These are phyloP conservation scores for Dipodomys stephensi DNA, from an alignment of 2,113 vertebrate species.

Conservation along the genomic window DNA sequence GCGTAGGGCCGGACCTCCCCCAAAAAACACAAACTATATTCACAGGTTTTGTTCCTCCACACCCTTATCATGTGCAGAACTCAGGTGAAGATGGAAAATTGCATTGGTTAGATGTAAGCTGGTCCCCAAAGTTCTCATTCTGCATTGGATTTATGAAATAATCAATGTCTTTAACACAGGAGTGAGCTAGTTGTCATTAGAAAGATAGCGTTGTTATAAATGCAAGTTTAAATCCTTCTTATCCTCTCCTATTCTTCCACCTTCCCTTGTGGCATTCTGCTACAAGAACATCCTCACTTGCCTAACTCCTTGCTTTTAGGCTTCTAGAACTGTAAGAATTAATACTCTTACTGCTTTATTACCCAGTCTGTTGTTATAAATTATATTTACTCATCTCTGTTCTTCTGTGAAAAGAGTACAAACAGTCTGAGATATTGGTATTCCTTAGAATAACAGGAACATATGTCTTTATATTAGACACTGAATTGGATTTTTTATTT, in stretches of 20 bases:
- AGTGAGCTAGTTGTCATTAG: not conserved
- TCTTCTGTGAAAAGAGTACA: not conserved
- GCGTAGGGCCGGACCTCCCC: not conserved
- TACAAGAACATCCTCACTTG: not conserved
- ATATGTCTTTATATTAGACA: conserved; percentile 12
- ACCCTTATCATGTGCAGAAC: not conserved
- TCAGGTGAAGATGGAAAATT: not conserved
- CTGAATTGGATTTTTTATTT: conserved; percentile 23
- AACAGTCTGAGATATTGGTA: not conserved
- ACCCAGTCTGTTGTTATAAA: no score
- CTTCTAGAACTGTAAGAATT: not conserved
- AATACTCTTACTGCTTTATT: not conserved
- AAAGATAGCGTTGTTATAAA: not conserved
- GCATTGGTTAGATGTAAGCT: not conserved
- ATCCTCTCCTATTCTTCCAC: not conserved
- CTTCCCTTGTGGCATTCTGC: not conserved
- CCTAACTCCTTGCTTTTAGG: not conserved
- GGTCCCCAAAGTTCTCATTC: not conserved
- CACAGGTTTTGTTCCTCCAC: not conserved
- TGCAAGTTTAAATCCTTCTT: no score
- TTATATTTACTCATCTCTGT: no score
- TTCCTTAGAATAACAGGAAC: conserved; percentile 32
- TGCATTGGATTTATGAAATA: not conserved
- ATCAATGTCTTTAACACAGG: not conserved
- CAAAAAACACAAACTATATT: no score